Percentiles rank a stretch among this genome's conserved stretches.
Evolutionary conservation across 2,113 vertebrate genomes (phyloP).

Genomic region (Poecile atricapillus): DNA sequence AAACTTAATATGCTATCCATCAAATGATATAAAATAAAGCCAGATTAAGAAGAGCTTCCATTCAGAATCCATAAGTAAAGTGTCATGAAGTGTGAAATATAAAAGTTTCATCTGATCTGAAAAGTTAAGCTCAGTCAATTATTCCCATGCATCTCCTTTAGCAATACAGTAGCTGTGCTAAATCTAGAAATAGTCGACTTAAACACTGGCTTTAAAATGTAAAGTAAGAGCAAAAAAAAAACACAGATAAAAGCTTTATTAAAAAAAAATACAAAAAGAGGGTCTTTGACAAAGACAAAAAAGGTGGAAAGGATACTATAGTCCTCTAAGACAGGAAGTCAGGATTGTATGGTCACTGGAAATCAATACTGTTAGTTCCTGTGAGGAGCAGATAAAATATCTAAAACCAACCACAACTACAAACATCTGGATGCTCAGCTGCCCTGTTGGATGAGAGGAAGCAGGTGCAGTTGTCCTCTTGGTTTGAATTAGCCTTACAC

Average conservation of each 20-base stretch:
- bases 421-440: constrained; percentile 53
- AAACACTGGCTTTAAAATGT: neutral
- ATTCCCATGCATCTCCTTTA: neutral
- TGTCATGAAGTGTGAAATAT: neutral
- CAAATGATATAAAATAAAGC: neutral
- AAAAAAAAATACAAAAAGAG: neutral
- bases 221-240: neutral
- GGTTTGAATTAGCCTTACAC: neutral
- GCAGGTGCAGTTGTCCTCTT: constrained; percentile 48
- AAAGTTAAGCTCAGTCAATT: neutral
- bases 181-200: neutral
- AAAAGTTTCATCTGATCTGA: neutral
- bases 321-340: constrained; percentile 32
- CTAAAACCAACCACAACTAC: constrained; percentile 40
- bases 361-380: constrained; percentile 26
- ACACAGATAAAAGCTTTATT: neutral
- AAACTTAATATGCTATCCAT: neutral
- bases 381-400: constrained; percentile 45
- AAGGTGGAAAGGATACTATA: neutral
- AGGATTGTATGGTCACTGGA: constrained; percentile 6
- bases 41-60: neutral
- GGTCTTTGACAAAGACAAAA: neutral
- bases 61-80: neutral
- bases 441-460: constrained; percentile 33
- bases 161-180: neutral